Percentiles rank a stretch among this genome's conserved stretches.
phyloP scores from a whole-genome alignment of 2,888 invertebrate genomes.

The Xylota sylvarum region DNA sequence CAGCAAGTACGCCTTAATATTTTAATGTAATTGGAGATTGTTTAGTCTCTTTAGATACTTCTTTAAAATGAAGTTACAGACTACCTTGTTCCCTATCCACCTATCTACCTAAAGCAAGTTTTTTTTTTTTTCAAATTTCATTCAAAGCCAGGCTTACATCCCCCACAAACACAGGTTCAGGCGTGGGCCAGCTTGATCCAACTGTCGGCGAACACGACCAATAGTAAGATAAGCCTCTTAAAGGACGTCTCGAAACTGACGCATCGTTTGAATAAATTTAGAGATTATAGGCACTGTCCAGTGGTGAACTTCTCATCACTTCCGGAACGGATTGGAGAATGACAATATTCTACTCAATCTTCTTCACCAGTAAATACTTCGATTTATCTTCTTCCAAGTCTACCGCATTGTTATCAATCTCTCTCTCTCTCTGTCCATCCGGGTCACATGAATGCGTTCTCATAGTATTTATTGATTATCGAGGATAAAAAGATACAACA shows the following conservation, averaged over 20 bases:
- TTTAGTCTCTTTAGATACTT: too few species aligned
- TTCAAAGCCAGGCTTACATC: too few species aligned
- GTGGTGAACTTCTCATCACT: background rate
- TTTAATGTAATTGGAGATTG: too few species aligned
- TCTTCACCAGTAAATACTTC: background rate
- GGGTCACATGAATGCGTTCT: conserved; percentile 54
- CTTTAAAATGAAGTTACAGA: too few species aligned
- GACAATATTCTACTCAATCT: background rate
- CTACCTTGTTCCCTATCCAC: too few species aligned
- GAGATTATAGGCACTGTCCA: background rate
- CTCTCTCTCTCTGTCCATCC: conserved; percentile 26
- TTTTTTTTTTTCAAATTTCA: too few species aligned
- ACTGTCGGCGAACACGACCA: too few species aligned
- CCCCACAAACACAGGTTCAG: too few species aligned
- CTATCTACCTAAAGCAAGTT: too few species aligned
- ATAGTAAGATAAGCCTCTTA: background rate
- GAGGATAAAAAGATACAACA: conserved; percentile 45
- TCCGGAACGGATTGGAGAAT: background rate
- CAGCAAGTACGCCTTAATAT: too few species aligned
- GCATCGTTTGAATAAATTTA: background rate
- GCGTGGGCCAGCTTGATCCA: too few species aligned
- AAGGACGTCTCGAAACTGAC: background rate
- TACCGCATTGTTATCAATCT: conserved; percentile 17
- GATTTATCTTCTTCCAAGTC: conserved; percentile 1
- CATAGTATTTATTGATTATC: conserved; percentile 52